These are phyloP conservation scores for Thamnophis elegans DNA, from an alignment of 2,797 vertebrate genomes.

Conservation along the genomic window DNA sequence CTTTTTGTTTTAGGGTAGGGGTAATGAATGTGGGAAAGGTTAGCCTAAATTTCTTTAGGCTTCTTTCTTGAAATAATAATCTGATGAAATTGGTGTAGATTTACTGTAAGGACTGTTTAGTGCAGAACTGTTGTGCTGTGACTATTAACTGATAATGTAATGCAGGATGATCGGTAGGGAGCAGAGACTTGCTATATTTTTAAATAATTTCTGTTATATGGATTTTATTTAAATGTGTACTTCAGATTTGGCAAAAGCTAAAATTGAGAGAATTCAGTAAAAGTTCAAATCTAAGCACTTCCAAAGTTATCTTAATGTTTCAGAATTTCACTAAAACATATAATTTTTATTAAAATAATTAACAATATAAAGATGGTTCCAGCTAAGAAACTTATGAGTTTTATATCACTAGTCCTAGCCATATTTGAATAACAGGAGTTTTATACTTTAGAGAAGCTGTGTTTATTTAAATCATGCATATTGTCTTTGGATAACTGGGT, in stretches of 20 bases:
- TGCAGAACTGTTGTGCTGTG: background rate
- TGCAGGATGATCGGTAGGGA: background rate
- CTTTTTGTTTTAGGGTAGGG: conserved; percentile 26
- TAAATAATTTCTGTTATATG: background rate
- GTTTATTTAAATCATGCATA: background rate
- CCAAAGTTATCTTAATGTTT: background rate
- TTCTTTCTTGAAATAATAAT: background rate
- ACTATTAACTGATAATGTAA: background rate
- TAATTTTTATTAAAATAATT: background rate
- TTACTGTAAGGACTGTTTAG: background rate
- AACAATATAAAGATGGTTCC: background rate
- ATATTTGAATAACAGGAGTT: background rate
- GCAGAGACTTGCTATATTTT: background rate
- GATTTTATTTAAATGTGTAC: background rate
- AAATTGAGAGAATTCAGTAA: background rate
- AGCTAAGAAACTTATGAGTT: background rate
- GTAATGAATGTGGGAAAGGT: conserved; percentile 31
- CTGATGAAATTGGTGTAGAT: background rate
- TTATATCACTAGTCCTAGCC: background rate
- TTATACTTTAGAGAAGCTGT: background rate
- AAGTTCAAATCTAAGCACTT: background rate
- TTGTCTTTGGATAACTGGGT: background rate
- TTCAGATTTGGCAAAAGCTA: background rate
- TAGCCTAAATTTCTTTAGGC: conserved; percentile 38
- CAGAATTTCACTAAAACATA: background rate